Evolutionary conservation across 2,113 vertebrate species (phyloP).

Genomic region (Amphiprion percula): DNA sequence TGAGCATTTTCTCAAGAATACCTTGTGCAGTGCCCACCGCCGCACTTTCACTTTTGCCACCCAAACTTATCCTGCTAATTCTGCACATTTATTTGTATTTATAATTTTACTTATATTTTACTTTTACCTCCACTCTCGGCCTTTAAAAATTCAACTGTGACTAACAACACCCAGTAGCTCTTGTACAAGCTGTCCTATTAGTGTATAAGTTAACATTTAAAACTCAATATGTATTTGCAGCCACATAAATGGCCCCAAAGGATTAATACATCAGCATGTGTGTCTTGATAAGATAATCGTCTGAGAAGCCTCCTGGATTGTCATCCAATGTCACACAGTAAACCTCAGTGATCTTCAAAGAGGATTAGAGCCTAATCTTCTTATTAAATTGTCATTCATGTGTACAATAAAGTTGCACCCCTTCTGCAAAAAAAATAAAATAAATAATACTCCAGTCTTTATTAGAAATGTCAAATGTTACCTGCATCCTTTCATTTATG

Average conservation of each 20-base stretch:
- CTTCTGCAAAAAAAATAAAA: constrained; percentile 19
- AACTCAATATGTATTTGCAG: background rate
- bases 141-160: background rate
- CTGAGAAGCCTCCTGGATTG: constrained; percentile 47
- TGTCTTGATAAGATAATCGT: constrained; percentile 33
- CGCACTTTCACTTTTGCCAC: background rate
- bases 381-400: constrained; percentile 61
- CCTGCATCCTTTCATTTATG: background rate
- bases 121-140: too few relatives aligned
- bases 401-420: constrained; percentile 12
- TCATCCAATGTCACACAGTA: constrained; percentile 34
- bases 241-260: background rate
- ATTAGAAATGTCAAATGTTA: constrained; percentile 23
- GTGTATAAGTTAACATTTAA: background rate
- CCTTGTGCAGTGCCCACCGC: too few relatives aligned
- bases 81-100: too few relatives aligned
- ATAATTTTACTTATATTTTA: too few relatives aligned
- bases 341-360: constrained; percentile 48
- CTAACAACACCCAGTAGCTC: background rate
- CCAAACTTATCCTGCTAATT: background rate
- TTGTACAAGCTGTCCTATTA: background rate
- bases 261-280: constrained; percentile 32
- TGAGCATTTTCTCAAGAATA: too few relatives aligned
- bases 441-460: constrained; percentile 1
- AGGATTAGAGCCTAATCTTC: constrained; percentile 64